A percentile compares a stretch with the other conserved stretches of the same genome.
Evolutionary conservation across 2,113 vertebrate genomes (phyloP).

Genomic region (Galbula dea): DNA sequence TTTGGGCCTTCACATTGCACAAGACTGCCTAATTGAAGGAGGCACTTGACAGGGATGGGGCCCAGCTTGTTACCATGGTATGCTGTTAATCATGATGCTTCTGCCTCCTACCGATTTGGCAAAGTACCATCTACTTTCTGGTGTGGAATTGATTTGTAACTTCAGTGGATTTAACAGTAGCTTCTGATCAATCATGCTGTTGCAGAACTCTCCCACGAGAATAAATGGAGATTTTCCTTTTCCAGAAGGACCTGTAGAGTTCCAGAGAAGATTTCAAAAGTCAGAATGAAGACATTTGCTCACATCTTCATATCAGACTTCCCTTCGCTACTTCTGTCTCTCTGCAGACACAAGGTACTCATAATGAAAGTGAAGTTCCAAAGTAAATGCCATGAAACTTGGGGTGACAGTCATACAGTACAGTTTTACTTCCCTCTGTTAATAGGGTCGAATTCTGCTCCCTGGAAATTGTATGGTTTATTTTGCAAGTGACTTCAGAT

Average conservation of each 20-base stretch:
- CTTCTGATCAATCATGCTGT: neutral
- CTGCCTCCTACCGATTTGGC: neutral
- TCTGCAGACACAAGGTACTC: neutral
- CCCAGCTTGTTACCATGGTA: neutral
- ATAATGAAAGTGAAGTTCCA: neutral
- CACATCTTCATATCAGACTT: neutral
- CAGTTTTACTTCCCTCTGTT: neutral
- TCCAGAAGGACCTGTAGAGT: neutral
- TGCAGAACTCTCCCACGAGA: neutral
- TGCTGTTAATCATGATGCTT: neutral
- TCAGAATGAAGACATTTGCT: neutral
- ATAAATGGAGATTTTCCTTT: neutral
- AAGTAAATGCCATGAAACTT: neutral
- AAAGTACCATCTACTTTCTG: neutral
- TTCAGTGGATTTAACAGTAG: neutral
- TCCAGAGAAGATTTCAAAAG: neutral
- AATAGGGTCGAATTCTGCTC: neutral
- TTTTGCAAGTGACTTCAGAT: neutral
- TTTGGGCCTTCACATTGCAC: neutral
- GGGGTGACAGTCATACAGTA: neutral
- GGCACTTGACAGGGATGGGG: neutral
- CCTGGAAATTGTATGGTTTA: neutral
- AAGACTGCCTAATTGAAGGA: neutral
- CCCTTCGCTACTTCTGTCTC: neutral
- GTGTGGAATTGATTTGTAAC: neutral